Base-by-base conservation (phyloP, 2,113 vertebrate genomes). In the Lichenostomus cassidix region DNA sequence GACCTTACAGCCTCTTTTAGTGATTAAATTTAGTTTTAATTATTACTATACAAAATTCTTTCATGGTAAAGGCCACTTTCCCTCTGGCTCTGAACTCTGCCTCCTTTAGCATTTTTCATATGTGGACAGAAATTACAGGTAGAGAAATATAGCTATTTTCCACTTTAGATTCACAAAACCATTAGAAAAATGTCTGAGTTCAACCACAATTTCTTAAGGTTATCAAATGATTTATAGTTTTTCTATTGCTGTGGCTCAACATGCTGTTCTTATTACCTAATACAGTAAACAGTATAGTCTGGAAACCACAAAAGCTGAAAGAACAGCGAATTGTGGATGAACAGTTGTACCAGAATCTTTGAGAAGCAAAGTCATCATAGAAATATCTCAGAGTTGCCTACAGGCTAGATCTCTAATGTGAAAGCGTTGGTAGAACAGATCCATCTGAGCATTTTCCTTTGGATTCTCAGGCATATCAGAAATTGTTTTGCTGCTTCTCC, bases 21-120 rank as follows among this genome's bases (percentile, higher is more conserved):
- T 92, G 68, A 55, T 63, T 70, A 89, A 95, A 85, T 87, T 76
- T 53, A 79, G 35, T 88, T 93, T 65, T 95, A 97, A 95, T 94
- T 87, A 83, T 83, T 94, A 67, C 74, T 86, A 55, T 27, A 83
- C 41, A 95, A 94, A 93, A 94, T 82, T 71, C 74, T 94, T 74
- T 90, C 50, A 81, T 77, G 42, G 58, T 85, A 87, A 91, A 96
- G 50, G 60, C 60, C 25, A 82, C 71, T 83, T 97, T 94, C 73
- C 35, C 42, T 27, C 63, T 80, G 50, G 59, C 23, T 96, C 62
- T 42, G 41, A 83, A 78, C 53, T 94, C 52, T 83, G 39, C 5
- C 27, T 90, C 52, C 79, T 83, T 65, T 77, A 89, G 23, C 39
- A 59, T 92, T 80, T 77, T 96, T 97, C 64, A 71, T 67, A 73